Percentiles rank a stretch among this genome's conserved stretches.
These are phyloP conservation scores for Eulemur rufifrons DNA, from an alignment of 2,113 vertebrate genomes.

Conservation along the genomic window DNA sequence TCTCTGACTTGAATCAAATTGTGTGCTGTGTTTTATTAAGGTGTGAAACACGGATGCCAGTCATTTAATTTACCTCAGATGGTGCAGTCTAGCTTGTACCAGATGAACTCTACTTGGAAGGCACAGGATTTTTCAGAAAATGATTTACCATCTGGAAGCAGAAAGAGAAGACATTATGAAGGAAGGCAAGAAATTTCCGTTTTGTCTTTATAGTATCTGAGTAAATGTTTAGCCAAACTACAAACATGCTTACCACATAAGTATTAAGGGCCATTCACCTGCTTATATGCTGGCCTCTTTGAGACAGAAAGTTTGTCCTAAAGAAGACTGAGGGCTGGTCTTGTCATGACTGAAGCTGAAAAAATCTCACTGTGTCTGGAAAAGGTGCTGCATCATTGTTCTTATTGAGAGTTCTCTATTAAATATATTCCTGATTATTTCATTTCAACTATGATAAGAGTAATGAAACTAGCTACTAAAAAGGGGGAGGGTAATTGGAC, in stretches of 20 bases:
- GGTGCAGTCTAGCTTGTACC: background rate
- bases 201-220: background rate
- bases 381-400: background rate
- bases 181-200: background rate
- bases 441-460: background rate
- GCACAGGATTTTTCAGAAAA: background rate
- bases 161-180: background rate
- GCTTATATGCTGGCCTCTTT: background rate
- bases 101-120: background rate
- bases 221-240: background rate
- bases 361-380: background rate
- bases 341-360: background rate
- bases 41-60: conserved; percentile 22
- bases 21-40: conserved; percentile 44
- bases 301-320: background rate
- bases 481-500: background rate
- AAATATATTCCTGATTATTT: background rate
- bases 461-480: background rate
- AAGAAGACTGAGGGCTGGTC: background rate
- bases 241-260: background rate
- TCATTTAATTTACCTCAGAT: conserved; percentile 39
- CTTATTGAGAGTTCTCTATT: background rate
- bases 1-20: background rate
- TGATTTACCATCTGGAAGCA: background rate
- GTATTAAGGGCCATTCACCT: background rate